Evolutionary conservation across 2,888 invertebrate genomes (phyloP).

Genomic region (Coecobrya sp.): DNA sequence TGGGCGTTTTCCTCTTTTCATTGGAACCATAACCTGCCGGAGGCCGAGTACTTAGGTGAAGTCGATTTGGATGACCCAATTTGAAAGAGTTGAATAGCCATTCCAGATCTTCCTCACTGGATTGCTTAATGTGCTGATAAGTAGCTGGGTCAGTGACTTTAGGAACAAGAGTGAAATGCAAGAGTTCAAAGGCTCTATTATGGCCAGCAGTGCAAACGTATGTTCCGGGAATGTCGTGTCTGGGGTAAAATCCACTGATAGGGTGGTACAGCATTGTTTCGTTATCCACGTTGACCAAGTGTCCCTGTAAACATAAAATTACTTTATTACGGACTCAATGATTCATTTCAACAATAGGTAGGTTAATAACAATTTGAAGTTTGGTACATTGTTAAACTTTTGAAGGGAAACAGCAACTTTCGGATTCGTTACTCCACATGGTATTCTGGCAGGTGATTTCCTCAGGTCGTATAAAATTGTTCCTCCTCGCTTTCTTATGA

Average conservation of each 20-base stretch:
- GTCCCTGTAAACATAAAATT: slow-evolving; percentile 76
- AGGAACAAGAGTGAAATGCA: slow-evolving; percentile 83
- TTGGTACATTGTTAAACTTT: slow-evolving; percentile 82
- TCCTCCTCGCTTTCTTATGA: slow-evolving; percentile 82
- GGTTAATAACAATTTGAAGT: background rate
- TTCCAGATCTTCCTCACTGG: slow-evolving; percentile 79
- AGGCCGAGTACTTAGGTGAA: slow-evolving; percentile 74
- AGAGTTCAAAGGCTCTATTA: slow-evolving; percentile 81
- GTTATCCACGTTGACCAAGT: slow-evolving; percentile 81
- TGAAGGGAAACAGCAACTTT: slow-evolving; percentile 84
- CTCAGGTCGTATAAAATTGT: slow-evolving; percentile 80
- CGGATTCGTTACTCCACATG: slow-evolving; percentile 85
- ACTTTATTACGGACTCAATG: background rate
- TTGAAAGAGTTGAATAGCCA: slow-evolving; percentile 81
- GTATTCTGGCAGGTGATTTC: slow-evolving; percentile 84
- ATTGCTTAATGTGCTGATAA: slow-evolving; percentile 41
- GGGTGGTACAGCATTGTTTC: slow-evolving; percentile 84
- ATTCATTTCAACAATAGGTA: background rate
- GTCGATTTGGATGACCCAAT: slow-evolving; percentile 66
- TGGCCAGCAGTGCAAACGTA: slow-evolving; percentile 84
- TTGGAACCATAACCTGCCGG: slow-evolving; percentile 14
- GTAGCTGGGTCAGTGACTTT: slow-evolving; percentile 45
- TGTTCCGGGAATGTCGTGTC: slow-evolving; percentile 81
- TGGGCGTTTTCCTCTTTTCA: slow-evolving; percentile 16
- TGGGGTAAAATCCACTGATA: slow-evolving; percentile 84